Evolutionary conservation across 1,140 invertebrate genomes (phyloP), one percentile per base, ranked within the genome.

Genomic region (Drosophila parvula): DNA sequence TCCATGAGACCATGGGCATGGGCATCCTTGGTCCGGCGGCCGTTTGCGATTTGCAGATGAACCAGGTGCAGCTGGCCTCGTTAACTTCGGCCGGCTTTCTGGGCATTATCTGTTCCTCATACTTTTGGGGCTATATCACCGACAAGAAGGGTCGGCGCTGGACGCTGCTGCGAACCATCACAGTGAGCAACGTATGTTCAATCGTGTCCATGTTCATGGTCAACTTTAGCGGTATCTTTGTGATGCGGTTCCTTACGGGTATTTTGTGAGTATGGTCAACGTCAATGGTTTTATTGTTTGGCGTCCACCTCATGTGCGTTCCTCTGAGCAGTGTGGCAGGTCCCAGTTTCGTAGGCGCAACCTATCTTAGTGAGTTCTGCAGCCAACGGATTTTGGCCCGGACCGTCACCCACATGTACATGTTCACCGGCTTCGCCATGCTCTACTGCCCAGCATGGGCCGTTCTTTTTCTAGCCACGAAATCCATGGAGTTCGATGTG

Each of bases 51-150:
- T 55, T 93, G 9, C 53, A 58, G 5, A 68, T 93, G 50, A 91
- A 75, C 7, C 75, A 88, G 16, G 60, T 76, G n/a, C 80, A 92
- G 36, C 65, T 92, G 59, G 86, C 92, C 8, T 61, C 91, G 22
- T 50, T 93, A 12, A 74, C 65, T 14, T 76, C 82, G 1, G 81
- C 90, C 3, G 69, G 61, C 8, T 92, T 91, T 47, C 30, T 90
- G 50, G 94, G 94, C 50, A 92, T 94, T 55, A 93, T 94, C 8
- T 73, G 93, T 14, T 94, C 93, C 0, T 92, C 92, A 0, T 91
- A 94, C 40, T 71, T 95, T 14, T 96, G 96, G 95, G 96, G 95
- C 9, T 95, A 94, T 14, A 81, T 96, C 27, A 94, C 94, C 0
- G 96, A 96, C 76, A 93, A 93, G 2, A 92, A 93, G 43, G 96